phyloP scores from a whole-genome alignment of 2,797 vertebrate genomes.

The Erpetoichthys calabaricus region DNA sequence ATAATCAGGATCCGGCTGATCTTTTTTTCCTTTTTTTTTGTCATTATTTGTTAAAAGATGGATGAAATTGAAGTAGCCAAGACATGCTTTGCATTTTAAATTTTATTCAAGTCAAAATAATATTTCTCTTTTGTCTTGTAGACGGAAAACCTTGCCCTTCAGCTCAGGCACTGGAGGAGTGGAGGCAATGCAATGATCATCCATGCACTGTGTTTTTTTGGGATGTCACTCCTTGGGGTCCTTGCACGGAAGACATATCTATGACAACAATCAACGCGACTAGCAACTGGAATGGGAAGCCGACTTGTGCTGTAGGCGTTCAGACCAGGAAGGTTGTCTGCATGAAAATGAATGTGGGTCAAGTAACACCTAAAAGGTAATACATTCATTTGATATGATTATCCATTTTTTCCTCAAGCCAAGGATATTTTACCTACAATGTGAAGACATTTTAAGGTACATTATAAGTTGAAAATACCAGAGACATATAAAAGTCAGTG shows the following conservation, averaged over 20 bases:
- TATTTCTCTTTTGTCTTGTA: slow-evolving; percentile 20
- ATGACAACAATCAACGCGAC: slow-evolving; percentile 43
- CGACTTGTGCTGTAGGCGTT: slow-evolving; percentile 59
- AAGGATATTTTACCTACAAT: neutral
- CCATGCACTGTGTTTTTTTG: slow-evolving; percentile 68
- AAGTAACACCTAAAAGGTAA: slow-evolving; percentile 76
- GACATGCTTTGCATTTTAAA: no score
- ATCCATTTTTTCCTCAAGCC: neutral
- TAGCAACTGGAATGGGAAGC: slow-evolving; percentile 37
- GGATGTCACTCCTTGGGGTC: slow-evolving; percentile 69
- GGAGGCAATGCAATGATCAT: slow-evolving; percentile 71
- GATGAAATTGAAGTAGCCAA: no score
- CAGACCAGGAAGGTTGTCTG: slow-evolving; percentile 74
- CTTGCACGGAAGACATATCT: slow-evolving; percentile 53
- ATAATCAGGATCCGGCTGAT: no score
- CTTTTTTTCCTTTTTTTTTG: no score
- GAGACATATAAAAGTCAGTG: no score
- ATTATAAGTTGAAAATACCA: no score
- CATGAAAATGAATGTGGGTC: slow-evolving; percentile 58
- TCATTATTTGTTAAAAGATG: no score
- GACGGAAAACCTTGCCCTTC: slow-evolving; percentile 70
- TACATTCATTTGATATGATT: slow-evolving; percentile 3
- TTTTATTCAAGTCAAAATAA: neutral
- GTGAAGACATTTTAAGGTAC: no score
- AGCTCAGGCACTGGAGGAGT: slow-evolving; percentile 61